Evolutionary conservation across 2,113 vertebrate species (phyloP), one percentile per base, ranked within the genome.

Genomic region (Clinocottus analis): DNA sequence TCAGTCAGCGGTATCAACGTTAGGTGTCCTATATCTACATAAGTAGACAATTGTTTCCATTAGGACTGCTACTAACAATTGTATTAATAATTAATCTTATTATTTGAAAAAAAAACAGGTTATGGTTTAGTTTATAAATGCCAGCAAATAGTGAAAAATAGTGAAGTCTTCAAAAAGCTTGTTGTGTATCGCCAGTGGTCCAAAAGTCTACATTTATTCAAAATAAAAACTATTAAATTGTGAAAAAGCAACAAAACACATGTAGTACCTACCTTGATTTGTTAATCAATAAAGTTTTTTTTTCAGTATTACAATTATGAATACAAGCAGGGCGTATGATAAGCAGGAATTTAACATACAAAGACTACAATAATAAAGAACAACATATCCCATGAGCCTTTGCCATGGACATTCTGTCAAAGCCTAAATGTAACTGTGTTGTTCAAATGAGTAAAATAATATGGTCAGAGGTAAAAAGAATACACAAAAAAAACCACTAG

Each of bases 371-470:
- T 9, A 14, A 59, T 12, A 16, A 55, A 21, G 41, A 19, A 37
- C 21, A 27, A 14, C 21, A 43, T 33, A 23, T 64, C 37, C 27
- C 47, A 55, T 63, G 19, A 63, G 64, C 19, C 69, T 31, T 60
- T 43, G 17, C 10, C 4, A 19, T 3, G 67, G 55, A 35, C 55
- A 31, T 33, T 2, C 14, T 37, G 65, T 51, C 35, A 45, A 62
- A 33, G 59, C 35, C 39, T 74, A 58, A 21, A 58, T 53, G 21
- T 70, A n/a, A 45, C 1, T 55, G 79, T 25, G 61, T 81, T 65
- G 69, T 43, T 33, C 9, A 23, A 72, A 31, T 17, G 13, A 71
- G 53, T 43, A 65, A 8, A 49, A 63, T 2, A 4, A 66, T 62
- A 37, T 72, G 9, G 29, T 16, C 33, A 53, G 47, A 74, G 25